Evolutionary conservation across 2,113 vertebrate species (phyloP), one percentile per base, ranked within the genome.

Genomic region (Serranochromis macrocephalus): DNA sequence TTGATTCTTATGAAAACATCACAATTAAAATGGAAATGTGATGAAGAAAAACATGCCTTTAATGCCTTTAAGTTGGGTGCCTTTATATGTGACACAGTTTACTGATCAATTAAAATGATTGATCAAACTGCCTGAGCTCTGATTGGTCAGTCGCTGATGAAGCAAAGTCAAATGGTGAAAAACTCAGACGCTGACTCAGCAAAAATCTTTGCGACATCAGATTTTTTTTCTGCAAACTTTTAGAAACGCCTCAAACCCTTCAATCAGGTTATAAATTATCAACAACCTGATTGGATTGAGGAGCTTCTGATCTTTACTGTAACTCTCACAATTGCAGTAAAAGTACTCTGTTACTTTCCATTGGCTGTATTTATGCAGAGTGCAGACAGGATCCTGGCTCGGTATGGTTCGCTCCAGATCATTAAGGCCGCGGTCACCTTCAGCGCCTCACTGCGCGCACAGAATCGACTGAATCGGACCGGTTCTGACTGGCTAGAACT

Each of bases 371-470:
- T 75, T 29, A 47, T 11, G 38, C 40, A 19, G 21, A 11, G 9
- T 11, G 40, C 40, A 75, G 8, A 73, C 40, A 10, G 68, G 40
- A 73, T 73, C 19, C 33, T 21, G 19, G 33, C 11, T 68, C 19
- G 19, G 33, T 38, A 38, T 13, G 61, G 33, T 38, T 66, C 31
- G 31, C 31, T 66, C 31, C 17, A 63, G 6, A 63, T 63, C 16
- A n/a, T 63, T 66, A 66, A n/a, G 33, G 19, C 73, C 54, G 57
- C 83, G 87, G 83, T 89, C 85, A 89, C 91, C 89, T 91, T 88
- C 73, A 87, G 21, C 21, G 8, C 31, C 53, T 21, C 16, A 53
- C 13, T n/a, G 38, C 7, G n/a, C 10, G 8, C 4, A 12, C 78
- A 3, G 40, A 47, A 14, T 40, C 12, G 61, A 82, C 7, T 85